Percentiles rank a stretch among this genome's conserved stretches.
These are phyloP conservation scores for Struthio camelus DNA, from an alignment of 2,113 vertebrate species.

Conservation along the genomic window DNA sequence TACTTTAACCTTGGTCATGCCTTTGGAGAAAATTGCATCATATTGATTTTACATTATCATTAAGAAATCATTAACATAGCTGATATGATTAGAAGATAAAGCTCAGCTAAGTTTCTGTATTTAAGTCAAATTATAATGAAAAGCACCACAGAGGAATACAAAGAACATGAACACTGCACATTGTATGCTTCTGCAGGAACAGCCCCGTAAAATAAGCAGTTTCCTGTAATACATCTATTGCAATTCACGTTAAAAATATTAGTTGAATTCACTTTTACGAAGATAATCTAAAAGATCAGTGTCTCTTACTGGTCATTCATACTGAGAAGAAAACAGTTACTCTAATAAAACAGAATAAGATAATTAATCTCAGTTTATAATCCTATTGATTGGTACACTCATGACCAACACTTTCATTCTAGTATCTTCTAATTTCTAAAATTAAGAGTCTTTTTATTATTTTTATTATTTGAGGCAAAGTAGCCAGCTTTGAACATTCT, in stretches of 20 bases:
- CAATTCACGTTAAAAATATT: neutral
- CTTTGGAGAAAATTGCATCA: constrained; percentile 76
- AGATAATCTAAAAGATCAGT: neutral
- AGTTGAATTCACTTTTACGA: neutral
- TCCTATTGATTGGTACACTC: neutral
- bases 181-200: neutral
- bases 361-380: neutral
- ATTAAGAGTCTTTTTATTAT: neutral
- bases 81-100: constrained; percentile 8
- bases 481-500: neutral
- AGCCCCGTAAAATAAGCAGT: neutral
- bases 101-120: neutral
- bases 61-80: constrained; percentile 22
- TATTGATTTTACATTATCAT: constrained; percentile 26
- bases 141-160: neutral
- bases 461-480: neutral
- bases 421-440: neutral
- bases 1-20: constrained; percentile 99
- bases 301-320: neutral
- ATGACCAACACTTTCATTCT: neutral
- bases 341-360: neutral
- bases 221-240: neutral
- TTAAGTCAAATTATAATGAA: constrained; percentile 3
- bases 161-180: neutral
- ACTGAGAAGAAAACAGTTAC: neutral